Percentiles rank a stretch among this genome's conserved stretches.
These are phyloP conservation scores for Phragmatobia fuliginosa DNA, from an alignment of 2,888 invertebrate species.

Conservation along the genomic window DNA sequence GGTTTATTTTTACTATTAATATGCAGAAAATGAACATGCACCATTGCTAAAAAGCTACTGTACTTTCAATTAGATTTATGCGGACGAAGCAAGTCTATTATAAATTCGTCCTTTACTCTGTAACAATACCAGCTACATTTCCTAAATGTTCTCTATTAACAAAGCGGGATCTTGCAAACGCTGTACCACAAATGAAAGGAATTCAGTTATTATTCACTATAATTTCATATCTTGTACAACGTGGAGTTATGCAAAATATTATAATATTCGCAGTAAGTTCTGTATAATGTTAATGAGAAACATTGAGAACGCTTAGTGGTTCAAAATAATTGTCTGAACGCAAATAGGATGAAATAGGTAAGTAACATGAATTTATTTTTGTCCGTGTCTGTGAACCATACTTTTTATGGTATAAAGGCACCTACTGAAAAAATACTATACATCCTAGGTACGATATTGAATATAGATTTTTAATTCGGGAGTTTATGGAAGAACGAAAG, in stretches of 20 bases:
- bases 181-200: conserved; percentile 40
- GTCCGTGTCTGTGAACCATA: neutral
- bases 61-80: neutral
- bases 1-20: too few relatives aligned
- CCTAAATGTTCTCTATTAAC: neutral
- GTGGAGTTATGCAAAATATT: conserved; percentile 39
- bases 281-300: conserved; percentile 32
- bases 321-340: conserved; percentile 1
- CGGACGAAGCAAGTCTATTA: neutral
- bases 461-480: too few relatives aligned
- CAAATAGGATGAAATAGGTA: neutral
- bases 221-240: conserved; percentile 41
- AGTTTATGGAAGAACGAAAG: too few relatives aligned
- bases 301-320: conserved; percentile 10
- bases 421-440: too few relatives aligned
- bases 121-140: neutral
- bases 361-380: neutral
- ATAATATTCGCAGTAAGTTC: conserved; percentile 19
- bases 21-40: neutral
- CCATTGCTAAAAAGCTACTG: neutral
- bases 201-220: conserved; percentile 39
- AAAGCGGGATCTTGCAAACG: conserved; percentile 20
- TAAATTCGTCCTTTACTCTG: neutral
- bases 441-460: too few relatives aligned
- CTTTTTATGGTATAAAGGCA: too few relatives aligned